Evolutionary conservation across 2,888 invertebrate species (phyloP).

Genomic region (Oegoconia quadripuncta): DNA sequence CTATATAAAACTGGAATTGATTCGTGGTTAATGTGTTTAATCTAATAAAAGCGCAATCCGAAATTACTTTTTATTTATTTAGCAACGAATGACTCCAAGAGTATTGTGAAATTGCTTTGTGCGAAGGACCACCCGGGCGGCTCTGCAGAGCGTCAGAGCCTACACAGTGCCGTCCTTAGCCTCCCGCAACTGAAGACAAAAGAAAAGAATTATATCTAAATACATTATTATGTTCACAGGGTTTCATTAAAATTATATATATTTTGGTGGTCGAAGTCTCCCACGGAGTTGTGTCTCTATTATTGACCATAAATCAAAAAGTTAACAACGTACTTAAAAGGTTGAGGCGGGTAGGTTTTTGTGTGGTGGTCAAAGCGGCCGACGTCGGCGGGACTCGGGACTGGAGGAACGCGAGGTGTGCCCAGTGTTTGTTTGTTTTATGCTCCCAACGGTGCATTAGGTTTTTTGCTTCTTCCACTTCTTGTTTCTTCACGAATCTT

Average conservation of each 20-base stretch:
- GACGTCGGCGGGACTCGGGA: constrained; percentile 56
- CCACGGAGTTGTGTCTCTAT: constrained; percentile 78
- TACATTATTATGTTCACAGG: constrained; percentile 65
- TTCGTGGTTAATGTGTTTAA: constrained; percentile 34
- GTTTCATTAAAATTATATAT: constrained; percentile 73
- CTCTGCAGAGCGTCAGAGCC: constrained; percentile 33
- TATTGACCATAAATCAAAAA: constrained; percentile 79
- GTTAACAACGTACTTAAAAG: constrained; percentile 80
- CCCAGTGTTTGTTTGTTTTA: constrained; percentile 75
- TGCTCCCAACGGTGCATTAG: constrained; percentile 74
- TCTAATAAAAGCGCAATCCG: constrained; percentile 37
- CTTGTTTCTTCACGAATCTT: constrained; percentile 66
- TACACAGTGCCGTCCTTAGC: constrained; percentile 23
- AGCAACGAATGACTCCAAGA: constrained; percentile 21
- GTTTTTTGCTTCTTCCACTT: constrained; percentile 64
- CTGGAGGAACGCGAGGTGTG: constrained; percentile 51
- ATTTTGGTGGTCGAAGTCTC: constrained; percentile 71
- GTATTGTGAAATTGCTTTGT: constrained; percentile 37
- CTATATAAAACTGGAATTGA: constrained; percentile 36
- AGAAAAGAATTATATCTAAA: constrained; percentile 46
- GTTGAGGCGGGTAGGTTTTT: constrained; percentile 72
- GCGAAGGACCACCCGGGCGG: constrained; percentile 51
- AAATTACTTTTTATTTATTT: constrained; percentile 27
- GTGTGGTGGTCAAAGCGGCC: constrained; percentile 68
- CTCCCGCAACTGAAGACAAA: constrained; percentile 48